Percentiles rank a stretch among this genome's conserved stretches.
Conservation (phyloP, 2,888 invertebrate genomes). For the Epinotia bilunana region DNA sequence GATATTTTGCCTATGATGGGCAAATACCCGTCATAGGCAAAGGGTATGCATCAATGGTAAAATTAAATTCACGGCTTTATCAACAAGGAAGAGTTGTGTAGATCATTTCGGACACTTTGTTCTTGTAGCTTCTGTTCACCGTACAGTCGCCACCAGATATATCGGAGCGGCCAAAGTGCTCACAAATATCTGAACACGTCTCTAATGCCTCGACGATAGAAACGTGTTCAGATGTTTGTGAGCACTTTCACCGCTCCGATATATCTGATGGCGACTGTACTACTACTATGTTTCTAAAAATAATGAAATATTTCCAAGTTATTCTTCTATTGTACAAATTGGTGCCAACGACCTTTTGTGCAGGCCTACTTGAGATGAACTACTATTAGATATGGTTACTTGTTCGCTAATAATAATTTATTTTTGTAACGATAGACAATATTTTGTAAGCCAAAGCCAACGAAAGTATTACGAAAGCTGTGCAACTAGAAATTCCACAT, state of each 20-base stretch:
- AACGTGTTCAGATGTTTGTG: no score
- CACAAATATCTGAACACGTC: no score
- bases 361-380: conserved; percentile 4
- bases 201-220: no score
- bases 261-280: no score
- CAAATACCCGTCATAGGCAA: background rate
- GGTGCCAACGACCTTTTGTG: conserved; percentile 16
- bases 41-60: no score
- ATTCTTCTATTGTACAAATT: background rate
- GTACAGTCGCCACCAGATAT: no score
- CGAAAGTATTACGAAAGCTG: conserved; percentile 73
- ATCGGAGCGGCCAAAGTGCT: no score
- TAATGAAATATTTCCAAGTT: background rate
- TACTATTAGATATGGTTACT: conserved; percentile 19
- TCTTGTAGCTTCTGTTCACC: no score
- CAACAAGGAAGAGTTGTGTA: background rate
- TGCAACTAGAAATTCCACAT: conserved; percentile 56
- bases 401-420: conserved; percentile 50
- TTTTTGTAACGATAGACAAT: conserved; percentile 58
- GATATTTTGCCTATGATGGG: background rate
- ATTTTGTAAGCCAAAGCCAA: conserved; percentile 73
- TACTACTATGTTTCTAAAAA: background rate
- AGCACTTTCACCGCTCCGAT: no score
- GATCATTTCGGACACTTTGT: no score
- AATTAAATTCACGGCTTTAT: no score